Conservation (phyloP, 2,888 invertebrate species). For the Malacosoma neustria region DNA sequence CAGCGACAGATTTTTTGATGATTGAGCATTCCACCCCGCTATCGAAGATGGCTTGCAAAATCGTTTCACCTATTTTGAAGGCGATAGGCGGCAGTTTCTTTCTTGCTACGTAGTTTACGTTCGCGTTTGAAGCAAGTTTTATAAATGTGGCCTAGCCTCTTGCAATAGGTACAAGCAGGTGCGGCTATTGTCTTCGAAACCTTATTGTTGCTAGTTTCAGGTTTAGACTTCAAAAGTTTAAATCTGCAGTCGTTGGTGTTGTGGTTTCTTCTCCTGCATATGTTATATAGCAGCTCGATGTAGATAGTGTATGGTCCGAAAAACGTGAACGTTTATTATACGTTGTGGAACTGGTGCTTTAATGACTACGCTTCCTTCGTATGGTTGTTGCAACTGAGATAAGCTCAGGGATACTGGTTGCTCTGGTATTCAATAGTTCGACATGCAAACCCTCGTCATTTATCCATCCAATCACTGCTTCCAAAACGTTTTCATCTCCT, state of each 20-base stretch:
- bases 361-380: slow-evolving; percentile 10
- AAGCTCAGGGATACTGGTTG: slow-evolving; percentile 16
- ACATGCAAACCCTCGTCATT: slow-evolving; percentile 19
- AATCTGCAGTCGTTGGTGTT: slow-evolving; percentile 9
- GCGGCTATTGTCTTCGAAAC: slow-evolving; percentile 5
- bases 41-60: slow-evolving; percentile 16
- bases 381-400: slow-evolving; percentile 21
- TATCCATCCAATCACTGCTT: slow-evolving; percentile 21
- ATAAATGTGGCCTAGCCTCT: slow-evolving; percentile 15
- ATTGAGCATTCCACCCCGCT: slow-evolving; percentile 24
- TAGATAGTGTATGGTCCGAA: slow-evolving; percentile 3
- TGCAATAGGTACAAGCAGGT: slow-evolving; percentile 15
- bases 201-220: slow-evolving; percentile 1
- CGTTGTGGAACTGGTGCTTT: background rate
- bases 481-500: slow-evolving; percentile 14
- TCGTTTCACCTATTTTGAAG: slow-evolving; percentile 5
- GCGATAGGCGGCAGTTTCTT: slow-evolving; percentile 8
- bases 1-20: slow-evolving; percentile 17
- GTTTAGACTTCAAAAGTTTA: slow-evolving; percentile 4
- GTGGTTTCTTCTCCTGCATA: slow-evolving; percentile 14
- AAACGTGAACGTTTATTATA: slow-evolving; percentile 9
- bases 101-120: slow-evolving; percentile 14
- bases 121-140: slow-evolving; percentile 19
- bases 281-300: no score
- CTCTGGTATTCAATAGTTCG: slow-evolving; percentile 18